Evolutionary conservation across 2,888 invertebrate species (phyloP), one percentile per base, ranked within the genome.

Genomic region (Periphyllus acericola): DNA sequence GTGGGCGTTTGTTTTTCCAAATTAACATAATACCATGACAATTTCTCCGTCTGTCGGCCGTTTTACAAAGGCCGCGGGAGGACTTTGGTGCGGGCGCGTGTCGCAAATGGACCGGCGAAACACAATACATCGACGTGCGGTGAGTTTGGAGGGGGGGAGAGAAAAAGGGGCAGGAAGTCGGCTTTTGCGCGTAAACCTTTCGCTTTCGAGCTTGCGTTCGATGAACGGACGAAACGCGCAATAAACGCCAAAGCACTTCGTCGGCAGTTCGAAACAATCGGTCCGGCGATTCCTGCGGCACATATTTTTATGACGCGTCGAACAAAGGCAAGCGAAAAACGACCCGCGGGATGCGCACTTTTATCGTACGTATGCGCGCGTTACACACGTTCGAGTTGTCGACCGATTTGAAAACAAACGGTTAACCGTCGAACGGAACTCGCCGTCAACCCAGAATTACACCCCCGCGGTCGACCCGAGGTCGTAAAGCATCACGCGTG

Each of bases 131-230:
- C 60, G 14, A 60, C 60, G n/a, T n/a, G n/a, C n/a, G n/a, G n/a
- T n/a, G n/a, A n/a, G n/a, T n/a, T n/a, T n/a, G n/a, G n/a, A 55
- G 19, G 29, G 55, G 36, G 75, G 46, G 75, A 11, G 36, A 60
- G 34, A 60, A 36, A 75, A 60, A 5, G 29, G 1, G n/a, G 1
- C 25, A 32, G 1, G 17, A 85, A 78, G 66, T 46, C 21, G 19
- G n/a, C 66, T 78, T 85, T 85, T 85, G 46, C n/a, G 78, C 9
- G 17, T 4, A 78, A 85, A 85, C 78, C 78, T 85, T 78, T 76
- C 60, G 25, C 75, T 66, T 66, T 60, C 75, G 60, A 83, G 60
- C 60, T 34, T 29, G 40, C 60, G 46, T 46, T 11, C n/a, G 46
- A 11, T 21, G 75, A 75, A 83, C 83, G 29, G 60, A 29, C 83